Evolutionary conservation across 2,888 invertebrate species (phyloP), one percentile per base, ranked within the genome.

Genomic region (Listrodromus nycthemerus): DNA sequence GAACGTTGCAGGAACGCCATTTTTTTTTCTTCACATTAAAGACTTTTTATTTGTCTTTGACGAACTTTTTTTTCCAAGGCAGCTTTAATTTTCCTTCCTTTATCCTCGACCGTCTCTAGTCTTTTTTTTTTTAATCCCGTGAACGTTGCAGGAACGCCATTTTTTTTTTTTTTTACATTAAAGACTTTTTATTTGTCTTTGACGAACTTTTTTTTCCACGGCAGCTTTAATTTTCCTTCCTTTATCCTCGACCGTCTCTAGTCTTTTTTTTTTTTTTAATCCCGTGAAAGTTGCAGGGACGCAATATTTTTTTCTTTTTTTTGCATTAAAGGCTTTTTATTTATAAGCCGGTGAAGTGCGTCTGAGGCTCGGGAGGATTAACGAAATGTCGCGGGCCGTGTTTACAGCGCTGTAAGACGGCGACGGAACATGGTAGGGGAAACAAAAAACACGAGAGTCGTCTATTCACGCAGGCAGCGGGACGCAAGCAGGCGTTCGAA

Each of bases 321-420:
- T 83, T 67, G 50, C 76, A 80, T 85, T 80, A 85, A 80, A 58
- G 30, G 52, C 37, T 86, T 84, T 84, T 84, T 80, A 77, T 83
- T 81, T 65, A 66, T 83, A 71, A 58, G 70, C 65, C 67, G 45
- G 13, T 33, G 67, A 75, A 24, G 37, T 45, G 37, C 33, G 70
- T 30, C 37, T 45, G 30, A 21, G 63, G 52, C 58, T 73, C 58
- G 19, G 27, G 45, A 79, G 85, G 82, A 85, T 82, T 85, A 82
- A 74, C 37, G n/a, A 81, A 82, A 76, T 80, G 76, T 79, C 55
- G 77, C 77, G 19, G 30, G 50, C 27, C 41, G 73, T 70, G 58
- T 78, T 82, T 82, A 77, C 82, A 58, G 13, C 65, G 69, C 61
- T 61, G 58, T 24, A 33, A 41, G 16, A 73, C 21, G 24, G 48